These are phyloP conservation scores for Hypomesus transpacificus DNA, from an alignment of 2,113 vertebrate genomes.

Conservation along the genomic window DNA sequence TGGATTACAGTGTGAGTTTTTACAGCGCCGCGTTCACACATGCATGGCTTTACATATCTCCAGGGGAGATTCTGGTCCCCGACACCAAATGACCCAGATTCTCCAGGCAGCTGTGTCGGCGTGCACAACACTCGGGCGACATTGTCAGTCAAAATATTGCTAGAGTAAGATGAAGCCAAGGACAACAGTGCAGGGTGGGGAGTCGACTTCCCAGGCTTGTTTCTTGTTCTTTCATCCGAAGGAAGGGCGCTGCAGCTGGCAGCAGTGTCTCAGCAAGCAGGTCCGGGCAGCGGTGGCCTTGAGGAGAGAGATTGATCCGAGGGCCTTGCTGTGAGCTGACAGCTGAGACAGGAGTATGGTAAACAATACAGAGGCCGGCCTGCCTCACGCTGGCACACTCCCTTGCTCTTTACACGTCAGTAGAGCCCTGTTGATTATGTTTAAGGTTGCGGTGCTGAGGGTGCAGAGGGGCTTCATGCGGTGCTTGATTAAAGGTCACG, in stretches of 20 bases:
- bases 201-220: background rate
- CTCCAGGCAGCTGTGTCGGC: slow-evolving; percentile 37
- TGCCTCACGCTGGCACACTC: background rate
- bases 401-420: background rate
- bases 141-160: slow-evolving; percentile 20
- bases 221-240: background rate
- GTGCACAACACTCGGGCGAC: background rate
- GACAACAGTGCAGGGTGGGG: background rate
- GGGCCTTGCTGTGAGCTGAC: background rate
- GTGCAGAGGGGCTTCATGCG: background rate
- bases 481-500: background rate
- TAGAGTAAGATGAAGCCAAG: slow-evolving; percentile 18
- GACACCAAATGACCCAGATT: slow-evolving; percentile 61
- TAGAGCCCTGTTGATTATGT: background rate
- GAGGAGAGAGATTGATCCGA: background rate
- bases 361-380: background rate
- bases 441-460: background rate
- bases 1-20: slow-evolving; percentile 41
- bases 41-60: slow-evolving; percentile 30
- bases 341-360: background rate
- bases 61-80: slow-evolving; percentile 38
- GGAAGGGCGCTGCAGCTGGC: background rate
- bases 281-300: background rate
- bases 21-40: slow-evolving; percentile 35
- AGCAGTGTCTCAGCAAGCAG: background rate